A percentile compares a stretch with the other conserved stretches of the same genome.
Evolutionary conservation across 1,140 invertebrate species (phyloP).

Genomic region (Adelges cooleyi): DNA sequence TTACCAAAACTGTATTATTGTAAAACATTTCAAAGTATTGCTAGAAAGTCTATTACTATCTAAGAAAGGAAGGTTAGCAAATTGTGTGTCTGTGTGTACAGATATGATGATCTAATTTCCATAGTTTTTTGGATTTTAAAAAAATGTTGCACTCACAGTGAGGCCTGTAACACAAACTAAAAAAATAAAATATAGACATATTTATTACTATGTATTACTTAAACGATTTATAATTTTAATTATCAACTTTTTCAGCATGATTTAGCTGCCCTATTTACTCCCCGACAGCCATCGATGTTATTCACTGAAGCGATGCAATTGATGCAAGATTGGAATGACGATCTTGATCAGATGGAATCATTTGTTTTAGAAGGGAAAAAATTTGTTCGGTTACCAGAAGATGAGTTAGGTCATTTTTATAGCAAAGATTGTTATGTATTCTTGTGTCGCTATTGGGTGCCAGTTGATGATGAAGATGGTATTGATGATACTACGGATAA

Average conservation of each 20-base stretch:
- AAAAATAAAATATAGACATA: too few relatives aligned
- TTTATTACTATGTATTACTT: too few relatives aligned
- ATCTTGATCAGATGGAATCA: conserved; percentile 91
- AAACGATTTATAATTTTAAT: too few relatives aligned
- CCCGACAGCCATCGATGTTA: conserved; percentile 79
- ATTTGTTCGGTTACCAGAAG: conserved; percentile 88
- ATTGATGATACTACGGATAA: conserved; percentile 53
- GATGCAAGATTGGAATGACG: conserved; percentile 88
- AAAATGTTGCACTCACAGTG: too few relatives aligned
- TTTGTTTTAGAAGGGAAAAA: conserved; percentile 97
- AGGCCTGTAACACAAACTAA: too few relatives aligned
- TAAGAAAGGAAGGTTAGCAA: too few relatives aligned
- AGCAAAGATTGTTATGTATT: conserved; percentile 97
- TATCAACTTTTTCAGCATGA: conserved; percentile 52
- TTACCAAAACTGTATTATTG: too few relatives aligned
- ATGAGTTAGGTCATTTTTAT: conserved; percentile 80
- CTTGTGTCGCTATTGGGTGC: conserved; percentile 89
- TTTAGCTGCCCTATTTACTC: conserved; percentile 88
- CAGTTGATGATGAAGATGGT: conserved; percentile 47
- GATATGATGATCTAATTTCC: too few relatives aligned
- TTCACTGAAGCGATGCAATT: conserved; percentile 76
- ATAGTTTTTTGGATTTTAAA: too few relatives aligned
- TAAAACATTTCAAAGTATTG: too few relatives aligned
- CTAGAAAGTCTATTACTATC: too few relatives aligned
- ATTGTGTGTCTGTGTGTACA: too few relatives aligned